phyloP scores from a whole-genome alignment of 2,113 vertebrate genomes.

The Guaruba guarouba region DNA sequence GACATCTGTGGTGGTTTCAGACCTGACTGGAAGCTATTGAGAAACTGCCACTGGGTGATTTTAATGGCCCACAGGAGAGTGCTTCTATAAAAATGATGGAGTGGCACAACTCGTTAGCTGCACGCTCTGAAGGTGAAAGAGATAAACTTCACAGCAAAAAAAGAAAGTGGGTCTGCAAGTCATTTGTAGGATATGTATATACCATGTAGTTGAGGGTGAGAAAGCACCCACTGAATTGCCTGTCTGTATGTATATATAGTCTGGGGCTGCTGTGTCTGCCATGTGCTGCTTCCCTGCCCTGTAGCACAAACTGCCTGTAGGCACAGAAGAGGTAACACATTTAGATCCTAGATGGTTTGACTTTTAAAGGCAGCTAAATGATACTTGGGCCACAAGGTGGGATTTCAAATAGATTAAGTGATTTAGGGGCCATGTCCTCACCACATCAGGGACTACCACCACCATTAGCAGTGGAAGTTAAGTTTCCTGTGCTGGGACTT shows the following conservation, averaged over 20 bases:
- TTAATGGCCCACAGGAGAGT: background rate
- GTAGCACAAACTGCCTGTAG: background rate
- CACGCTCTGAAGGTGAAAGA: conserved; percentile 43
- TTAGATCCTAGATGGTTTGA: background rate
- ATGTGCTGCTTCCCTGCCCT: background rate
- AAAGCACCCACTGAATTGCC: background rate
- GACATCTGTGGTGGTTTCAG: background rate
- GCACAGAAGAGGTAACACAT: background rate
- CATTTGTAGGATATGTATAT: background rate
- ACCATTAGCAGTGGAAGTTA: fast-evolving
- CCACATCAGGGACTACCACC: background rate
- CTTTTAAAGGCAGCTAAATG: background rate
- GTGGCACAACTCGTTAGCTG: background rate
- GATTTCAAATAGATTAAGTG: background rate
- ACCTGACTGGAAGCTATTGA: background rate
- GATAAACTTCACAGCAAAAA: background rate
- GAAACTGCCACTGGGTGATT: background rate
- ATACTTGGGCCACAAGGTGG: background rate
- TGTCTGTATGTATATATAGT: background rate
- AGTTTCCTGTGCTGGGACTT: background rate
- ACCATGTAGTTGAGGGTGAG: background rate
- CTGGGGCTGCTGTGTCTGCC: background rate
- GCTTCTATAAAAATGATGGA: background rate
- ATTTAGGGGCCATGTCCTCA: background rate
- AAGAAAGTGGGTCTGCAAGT: background rate